These are phyloP conservation scores for Sebastes wilsoni DNA, from an alignment of 2,797 vertebrate genomes.

Conservation along the genomic window DNA sequence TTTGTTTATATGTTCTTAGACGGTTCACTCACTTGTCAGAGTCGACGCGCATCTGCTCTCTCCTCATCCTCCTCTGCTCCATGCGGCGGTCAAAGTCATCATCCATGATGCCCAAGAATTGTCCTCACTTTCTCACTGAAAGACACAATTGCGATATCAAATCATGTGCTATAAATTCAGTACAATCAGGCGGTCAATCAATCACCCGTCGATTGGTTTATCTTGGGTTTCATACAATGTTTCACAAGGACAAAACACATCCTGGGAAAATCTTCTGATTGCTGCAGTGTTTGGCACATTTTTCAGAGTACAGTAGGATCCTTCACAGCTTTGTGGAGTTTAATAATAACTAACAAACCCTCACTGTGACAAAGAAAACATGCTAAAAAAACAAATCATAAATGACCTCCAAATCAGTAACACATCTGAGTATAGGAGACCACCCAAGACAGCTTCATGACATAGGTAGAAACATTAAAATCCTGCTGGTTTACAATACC, in stretches of 20 bases:
- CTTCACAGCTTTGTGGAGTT: not conserved
- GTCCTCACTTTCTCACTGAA: constrained; percentile 62
- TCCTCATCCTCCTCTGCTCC: constrained; percentile 96
- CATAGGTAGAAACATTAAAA: constrained; percentile 26
- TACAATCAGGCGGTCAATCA: not conserved
- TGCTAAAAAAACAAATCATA: not conserved
- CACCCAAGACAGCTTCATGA: constrained; percentile 32
- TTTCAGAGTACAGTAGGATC: not conserved
- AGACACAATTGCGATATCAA: constrained; percentile 21
- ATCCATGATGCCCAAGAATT: constrained; percentile 86
- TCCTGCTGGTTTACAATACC: constrained; percentile 64
- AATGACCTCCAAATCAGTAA: not conserved
- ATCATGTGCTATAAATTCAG: not conserved
- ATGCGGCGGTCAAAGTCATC: constrained; percentile 95
- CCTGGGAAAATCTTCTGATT: not conserved
- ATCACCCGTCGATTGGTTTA: not conserved
- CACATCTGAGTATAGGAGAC: constrained; percentile 19
- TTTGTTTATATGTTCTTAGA: not conserved
- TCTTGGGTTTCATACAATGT: not conserved
- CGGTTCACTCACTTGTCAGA: constrained; percentile 86
- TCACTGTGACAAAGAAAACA: not conserved
- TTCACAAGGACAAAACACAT: not conserved
- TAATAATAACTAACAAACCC: not conserved
- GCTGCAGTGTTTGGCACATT: not conserved
- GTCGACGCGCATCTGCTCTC: constrained; percentile 95